Conservation (phyloP, 1,140 invertebrate genomes). For the Goniozus legneri region DNA sequence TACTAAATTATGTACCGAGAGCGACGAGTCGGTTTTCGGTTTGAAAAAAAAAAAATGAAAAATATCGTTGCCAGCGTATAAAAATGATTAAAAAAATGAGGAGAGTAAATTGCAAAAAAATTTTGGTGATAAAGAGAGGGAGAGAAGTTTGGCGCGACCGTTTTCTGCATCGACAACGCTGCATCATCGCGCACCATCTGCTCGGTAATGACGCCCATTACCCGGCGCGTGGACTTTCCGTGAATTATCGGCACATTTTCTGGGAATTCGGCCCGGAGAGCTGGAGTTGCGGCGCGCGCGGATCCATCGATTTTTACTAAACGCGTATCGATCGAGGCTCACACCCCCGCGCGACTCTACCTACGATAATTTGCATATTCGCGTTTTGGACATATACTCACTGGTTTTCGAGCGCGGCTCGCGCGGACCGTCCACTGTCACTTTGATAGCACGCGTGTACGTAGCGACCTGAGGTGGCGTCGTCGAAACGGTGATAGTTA, state of each 20-base stretch:
- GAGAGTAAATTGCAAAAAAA: too few relatives aligned
- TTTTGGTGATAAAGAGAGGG: too few relatives aligned
- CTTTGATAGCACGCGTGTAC: constrained; percentile 96
- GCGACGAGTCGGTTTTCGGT: too few relatives aligned
- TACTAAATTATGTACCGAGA: too few relatives aligned
- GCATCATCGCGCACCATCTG: constrained; percentile 54
- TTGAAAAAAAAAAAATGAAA: too few relatives aligned
- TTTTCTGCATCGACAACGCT: constrained; percentile 41
- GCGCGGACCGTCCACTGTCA: constrained; percentile 96
- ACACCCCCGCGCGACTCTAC: neutral
- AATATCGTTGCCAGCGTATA: too few relatives aligned
- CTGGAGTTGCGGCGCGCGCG: constrained; percentile 17
- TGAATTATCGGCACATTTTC: constrained; percentile 52
- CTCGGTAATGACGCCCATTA: constrained; percentile 54
- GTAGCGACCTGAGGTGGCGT: constrained; percentile 91
- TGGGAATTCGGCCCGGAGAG: constrained; percentile 21
- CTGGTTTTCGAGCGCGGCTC: constrained; percentile 95
- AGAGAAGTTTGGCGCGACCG: too few relatives aligned
- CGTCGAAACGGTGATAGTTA: constrained; percentile 91
- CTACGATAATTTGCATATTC: neutral
- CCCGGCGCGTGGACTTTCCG: constrained; percentile 45
- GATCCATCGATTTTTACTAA: too few relatives aligned
- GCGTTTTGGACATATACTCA: constrained; percentile 61
- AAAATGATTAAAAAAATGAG: too few relatives aligned
- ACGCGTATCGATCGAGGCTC: too few relatives aligned